These are phyloP conservation scores for Caenorhabditis sp. DNA, from an alignment of 2,888 invertebrate genomes.

Conservation along the genomic window DNA sequence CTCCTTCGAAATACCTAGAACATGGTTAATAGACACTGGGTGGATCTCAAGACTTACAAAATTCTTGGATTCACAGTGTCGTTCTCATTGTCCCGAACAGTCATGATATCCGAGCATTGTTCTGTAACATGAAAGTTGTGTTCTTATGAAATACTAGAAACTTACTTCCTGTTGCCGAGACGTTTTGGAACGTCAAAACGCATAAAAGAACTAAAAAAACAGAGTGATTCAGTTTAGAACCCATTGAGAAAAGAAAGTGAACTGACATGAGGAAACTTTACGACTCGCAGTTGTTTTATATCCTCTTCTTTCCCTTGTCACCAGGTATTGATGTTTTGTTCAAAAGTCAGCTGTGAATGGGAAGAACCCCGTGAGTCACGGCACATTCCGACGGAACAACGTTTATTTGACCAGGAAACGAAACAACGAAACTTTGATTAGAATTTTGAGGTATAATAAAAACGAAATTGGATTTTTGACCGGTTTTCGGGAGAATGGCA, in stretches of 20 bases:
- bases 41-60: conserved; percentile 13
- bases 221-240: neutral
- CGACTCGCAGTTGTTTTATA: conserved; percentile 26
- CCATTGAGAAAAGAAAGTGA: neutral
- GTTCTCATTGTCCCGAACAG: conserved; percentile 12
- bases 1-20: conserved; percentile 38
- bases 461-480: too few species aligned
- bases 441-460: neutral
- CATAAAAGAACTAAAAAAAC: neutral
- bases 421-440: too few species aligned
- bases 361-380: neutral
- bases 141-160: neutral
- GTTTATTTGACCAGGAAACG: too few species aligned
- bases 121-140: neutral
- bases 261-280: neutral
- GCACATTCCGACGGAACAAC: neutral
- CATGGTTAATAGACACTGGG: too few species aligned
- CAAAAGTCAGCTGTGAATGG: conserved; percentile 34
- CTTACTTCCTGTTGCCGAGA: conserved; percentile 5
- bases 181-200: neutral
- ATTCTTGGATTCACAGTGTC: conserved; percentile 12
- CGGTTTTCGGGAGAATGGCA: too few species aligned
- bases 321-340: conserved; percentile 36
- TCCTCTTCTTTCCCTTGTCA: conserved; percentile 13
- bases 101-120: conserved; percentile 12